Conservation (phyloP, 2,113 vertebrate genomes). For the Ancistrus triradiatus region DNA sequence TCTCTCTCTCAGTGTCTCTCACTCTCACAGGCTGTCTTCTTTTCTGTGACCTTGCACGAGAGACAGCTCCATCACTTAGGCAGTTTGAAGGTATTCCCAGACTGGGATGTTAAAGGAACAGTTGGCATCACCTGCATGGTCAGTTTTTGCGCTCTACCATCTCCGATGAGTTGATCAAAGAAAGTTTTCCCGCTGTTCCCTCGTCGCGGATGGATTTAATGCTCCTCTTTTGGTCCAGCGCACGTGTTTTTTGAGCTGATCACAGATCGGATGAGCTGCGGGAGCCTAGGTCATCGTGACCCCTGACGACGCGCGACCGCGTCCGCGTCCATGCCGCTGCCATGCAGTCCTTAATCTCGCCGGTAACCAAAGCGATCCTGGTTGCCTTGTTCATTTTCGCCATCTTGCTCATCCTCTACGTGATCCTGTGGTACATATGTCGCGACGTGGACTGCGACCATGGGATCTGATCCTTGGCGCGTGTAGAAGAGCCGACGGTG, state of each 20-base stretch:
- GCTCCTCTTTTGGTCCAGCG: not conserved
- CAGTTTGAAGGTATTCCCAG: not conserved
- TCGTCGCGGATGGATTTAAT: not conserved
- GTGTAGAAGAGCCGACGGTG: conserved; percentile 16
- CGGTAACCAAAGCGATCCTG: conserved; percentile 82
- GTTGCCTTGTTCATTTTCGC: conserved; percentile 85
- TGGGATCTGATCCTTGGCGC: conserved; percentile 69
- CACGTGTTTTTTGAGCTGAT: not conserved
- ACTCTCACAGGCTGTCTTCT: not conserved
- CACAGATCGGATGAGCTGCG: not conserved
- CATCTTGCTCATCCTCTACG: conserved; percentile 84
- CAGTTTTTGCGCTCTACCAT: not conserved
- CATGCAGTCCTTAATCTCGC: conserved; percentile 85
- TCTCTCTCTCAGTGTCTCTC: conserved; percentile 18
- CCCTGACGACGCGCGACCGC: conserved; percentile 5
- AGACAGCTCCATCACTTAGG: conserved; percentile 9
- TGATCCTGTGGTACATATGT: conserved; percentile 88
- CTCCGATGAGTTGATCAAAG: conserved; percentile 4
- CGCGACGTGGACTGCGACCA: conserved; percentile 85
- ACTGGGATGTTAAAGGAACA: not conserved
- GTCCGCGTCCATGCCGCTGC: conserved; percentile 54
- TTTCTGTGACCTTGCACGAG: conserved; percentile 9
- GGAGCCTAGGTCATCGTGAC: conserved; percentile 9
- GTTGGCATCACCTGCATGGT: not conserved
- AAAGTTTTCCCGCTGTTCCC: conserved; percentile 3